These are phyloP conservation scores for Psittacula echo DNA, from an alignment of 2,797 vertebrate genomes.

Conservation along the genomic window DNA sequence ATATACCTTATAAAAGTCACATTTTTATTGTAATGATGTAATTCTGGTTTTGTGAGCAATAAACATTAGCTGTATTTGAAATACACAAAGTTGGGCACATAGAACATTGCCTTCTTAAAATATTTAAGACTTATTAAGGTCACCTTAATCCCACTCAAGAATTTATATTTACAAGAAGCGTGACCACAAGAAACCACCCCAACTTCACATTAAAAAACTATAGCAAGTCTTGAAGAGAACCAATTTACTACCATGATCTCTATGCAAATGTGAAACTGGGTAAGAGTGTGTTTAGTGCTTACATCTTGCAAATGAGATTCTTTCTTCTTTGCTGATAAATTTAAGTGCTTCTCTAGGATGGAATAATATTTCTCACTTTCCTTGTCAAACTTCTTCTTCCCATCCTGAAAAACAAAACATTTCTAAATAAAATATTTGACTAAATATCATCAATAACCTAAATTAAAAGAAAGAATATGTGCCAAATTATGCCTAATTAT, in stretches of 20 bases:
- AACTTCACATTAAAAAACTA: not conserved
- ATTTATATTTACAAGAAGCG: not conserved
- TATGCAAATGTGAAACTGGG: not conserved
- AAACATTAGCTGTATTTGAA: conserved; percentile 2
- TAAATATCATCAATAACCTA: conserved; percentile 7
- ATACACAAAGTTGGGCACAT: not conserved
- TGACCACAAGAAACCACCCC: not conserved
- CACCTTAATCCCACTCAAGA: not conserved
- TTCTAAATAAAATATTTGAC: not conserved
- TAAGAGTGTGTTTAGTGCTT: conserved; percentile 55
- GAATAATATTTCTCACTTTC: conserved; percentile 98
- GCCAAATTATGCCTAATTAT: not conserved
- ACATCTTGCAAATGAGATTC: conserved; percentile 95
- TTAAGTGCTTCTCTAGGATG: conserved; percentile 95
- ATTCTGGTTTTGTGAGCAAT: not conserved
- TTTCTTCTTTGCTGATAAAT: conserved; percentile 96
- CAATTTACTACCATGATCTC: not conserved
- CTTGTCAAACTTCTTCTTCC: conserved; percentile 99
- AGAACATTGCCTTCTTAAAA: not conserved
- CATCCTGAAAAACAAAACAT: conserved; percentile 84
- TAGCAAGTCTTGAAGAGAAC: not conserved
- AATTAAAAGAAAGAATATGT: not conserved
- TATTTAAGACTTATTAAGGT: not conserved
- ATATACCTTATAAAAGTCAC: not conserved
- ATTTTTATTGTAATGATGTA: not conserved